These are phyloP conservation scores for Parasteatoda lunata DNA, from an alignment of 2,888 invertebrate species.

Conservation along the genomic window DNA sequence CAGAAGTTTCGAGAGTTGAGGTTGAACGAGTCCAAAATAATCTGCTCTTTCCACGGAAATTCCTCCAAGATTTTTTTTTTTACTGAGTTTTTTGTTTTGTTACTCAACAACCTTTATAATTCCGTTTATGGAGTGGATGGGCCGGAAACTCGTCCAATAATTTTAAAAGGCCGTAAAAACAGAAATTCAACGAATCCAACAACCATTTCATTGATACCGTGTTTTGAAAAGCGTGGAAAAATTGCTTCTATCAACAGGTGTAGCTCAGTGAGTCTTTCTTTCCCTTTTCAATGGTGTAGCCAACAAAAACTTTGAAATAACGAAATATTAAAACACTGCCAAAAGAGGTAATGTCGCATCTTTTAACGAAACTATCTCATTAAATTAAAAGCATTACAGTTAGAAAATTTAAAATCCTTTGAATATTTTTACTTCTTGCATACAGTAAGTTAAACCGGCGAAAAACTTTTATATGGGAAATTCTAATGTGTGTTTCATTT, in stretches of 20 bases:
- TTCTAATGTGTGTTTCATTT: no score
- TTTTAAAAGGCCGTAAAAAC: slow-evolving; percentile 47
- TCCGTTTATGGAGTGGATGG: slow-evolving; percentile 19
- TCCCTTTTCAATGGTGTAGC: no score
- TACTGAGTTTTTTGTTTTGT: no score
- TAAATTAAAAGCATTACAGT: no score
- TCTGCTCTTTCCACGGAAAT: slow-evolving; percentile 29
- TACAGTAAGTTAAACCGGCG: no score
- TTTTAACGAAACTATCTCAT: no score
- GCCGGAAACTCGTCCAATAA: slow-evolving; percentile 54
- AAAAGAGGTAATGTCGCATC: no score
- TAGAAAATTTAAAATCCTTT: no score
- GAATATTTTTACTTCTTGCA: no score
- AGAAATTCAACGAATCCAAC: slow-evolving; percentile 15
- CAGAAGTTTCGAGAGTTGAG: slow-evolving; percentile 49
- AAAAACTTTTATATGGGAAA: no score
- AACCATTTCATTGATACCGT: slow-evolving; percentile 7
- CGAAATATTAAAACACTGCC: no score
- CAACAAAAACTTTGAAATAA: no score
- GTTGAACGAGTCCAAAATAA: slow-evolving; percentile 16
- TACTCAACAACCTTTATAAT: neutral
- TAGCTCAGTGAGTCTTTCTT: neutral
- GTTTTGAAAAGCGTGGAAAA: slow-evolving; percentile 11
- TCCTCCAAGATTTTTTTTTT: neutral
- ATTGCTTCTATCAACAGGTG: slow-evolving; percentile 30